Evolutionary conservation across 2,797 vertebrate genomes (phyloP).

Genomic region (Lateolabrax maculatus): DNA sequence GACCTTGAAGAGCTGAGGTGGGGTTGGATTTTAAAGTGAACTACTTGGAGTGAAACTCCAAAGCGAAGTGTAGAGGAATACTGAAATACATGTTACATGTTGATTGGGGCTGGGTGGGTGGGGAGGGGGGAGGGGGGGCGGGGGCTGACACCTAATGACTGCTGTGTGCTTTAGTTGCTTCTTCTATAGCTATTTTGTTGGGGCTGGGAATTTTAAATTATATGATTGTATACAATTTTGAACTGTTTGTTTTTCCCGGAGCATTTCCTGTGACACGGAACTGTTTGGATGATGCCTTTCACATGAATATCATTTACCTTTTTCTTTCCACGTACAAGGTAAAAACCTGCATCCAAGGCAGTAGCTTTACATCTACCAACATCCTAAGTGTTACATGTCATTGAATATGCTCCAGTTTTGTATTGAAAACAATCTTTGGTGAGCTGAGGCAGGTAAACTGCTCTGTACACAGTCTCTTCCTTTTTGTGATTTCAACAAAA

Average conservation of each 20-base stretch:
- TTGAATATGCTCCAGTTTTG: constrained; percentile 71
- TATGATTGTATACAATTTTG: constrained; percentile 88
- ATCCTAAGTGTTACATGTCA: constrained; percentile 11
- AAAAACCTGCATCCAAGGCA: constrained; percentile 15
- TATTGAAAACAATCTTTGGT: constrained; percentile 60
- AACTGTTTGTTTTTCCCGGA: constrained; percentile 89
- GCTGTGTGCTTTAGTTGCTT: constrained; percentile 80
- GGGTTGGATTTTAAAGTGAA: constrained; percentile 47
- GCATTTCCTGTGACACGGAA: constrained; percentile 52
- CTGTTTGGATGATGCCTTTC: constrained; percentile 28
- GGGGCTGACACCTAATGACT: constrained; percentile 62
- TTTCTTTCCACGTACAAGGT: constrained; percentile 1
- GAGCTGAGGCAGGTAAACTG: constrained; percentile 61
- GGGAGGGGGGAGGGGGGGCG: constrained; percentile 1
- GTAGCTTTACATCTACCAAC: constrained; percentile 35
- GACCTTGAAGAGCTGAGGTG: constrained; percentile 8
- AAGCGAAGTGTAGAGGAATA: constrained; percentile 42
- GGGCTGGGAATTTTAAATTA: constrained; percentile 80
- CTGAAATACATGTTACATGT: constrained; percentile 65
- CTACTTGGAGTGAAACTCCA: constrained; percentile 31
- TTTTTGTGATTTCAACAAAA: constrained; percentile 66
- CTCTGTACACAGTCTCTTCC: constrained; percentile 56
- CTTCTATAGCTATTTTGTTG: constrained; percentile 77
- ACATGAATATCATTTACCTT: not conserved
- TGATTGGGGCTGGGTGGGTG: constrained; percentile 42